A percentile compares a stretch with the other conserved stretches of the same genome.
phyloP scores from a whole-genome alignment of 2,113 vertebrate species.

The Micronisus gabar region DNA sequence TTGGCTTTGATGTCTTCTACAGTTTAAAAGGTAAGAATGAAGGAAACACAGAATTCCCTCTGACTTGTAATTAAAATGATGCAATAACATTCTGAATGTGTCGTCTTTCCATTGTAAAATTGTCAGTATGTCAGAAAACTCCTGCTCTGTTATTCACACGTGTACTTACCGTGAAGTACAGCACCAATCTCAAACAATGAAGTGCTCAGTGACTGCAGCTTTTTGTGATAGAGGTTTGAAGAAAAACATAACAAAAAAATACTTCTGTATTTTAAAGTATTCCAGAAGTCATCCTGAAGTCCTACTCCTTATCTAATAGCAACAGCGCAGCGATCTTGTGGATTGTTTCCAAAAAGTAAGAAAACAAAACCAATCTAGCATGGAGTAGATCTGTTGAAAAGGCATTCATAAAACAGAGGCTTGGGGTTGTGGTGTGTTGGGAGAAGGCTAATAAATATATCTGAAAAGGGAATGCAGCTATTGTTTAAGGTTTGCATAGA shows the following conservation, averaged over 20 bases:
- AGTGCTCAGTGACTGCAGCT: neutral
- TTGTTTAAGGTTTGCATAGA: neutral
- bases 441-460: neutral
- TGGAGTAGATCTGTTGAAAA: neutral
- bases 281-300: neutral
- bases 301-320: neutral
- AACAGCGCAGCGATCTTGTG: neutral
- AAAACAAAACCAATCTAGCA: neutral
- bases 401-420: neutral
- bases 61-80: neutral
- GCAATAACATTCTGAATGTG: neutral
- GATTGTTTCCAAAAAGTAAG: neutral
- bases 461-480: neutral
- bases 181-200: neutral
- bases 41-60: neutral
- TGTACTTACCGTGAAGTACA: neutral
- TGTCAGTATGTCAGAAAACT: neutral
- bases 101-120: neutral
- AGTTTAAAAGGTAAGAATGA: neutral
- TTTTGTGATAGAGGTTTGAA: neutral
- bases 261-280: neutral
- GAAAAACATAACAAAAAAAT: neutral
- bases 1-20: neutral
- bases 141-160: neutral
- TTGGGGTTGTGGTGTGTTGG: neutral